A percentile compares a stretch with the other conserved stretches of the same genome.
Conservation (phyloP, 1,140 invertebrate genomes). For the Sarcophaga bullata region DNA sequence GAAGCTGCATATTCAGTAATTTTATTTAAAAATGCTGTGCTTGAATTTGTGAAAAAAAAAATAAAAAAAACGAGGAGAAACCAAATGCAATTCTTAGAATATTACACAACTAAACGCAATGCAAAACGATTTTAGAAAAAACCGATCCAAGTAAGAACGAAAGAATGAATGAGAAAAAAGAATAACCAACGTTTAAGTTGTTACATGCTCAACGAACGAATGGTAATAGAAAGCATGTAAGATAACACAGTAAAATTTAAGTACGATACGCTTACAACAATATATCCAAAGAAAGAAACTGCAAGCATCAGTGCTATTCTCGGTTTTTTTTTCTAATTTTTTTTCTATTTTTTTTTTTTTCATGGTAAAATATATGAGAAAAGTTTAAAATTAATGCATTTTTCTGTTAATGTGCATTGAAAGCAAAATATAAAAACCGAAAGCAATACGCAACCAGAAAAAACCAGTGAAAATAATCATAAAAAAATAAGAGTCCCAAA, state of each 20-base stretch:
- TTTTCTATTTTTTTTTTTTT: neutral
- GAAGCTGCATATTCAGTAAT: slow-evolving; percentile 3
- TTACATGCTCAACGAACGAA: slow-evolving; percentile 29
- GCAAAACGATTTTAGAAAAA: neutral
- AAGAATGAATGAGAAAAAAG: neutral
- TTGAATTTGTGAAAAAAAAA: neutral
- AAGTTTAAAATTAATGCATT: slow-evolving; percentile 37
- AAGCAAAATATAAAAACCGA: slow-evolving; percentile 29
- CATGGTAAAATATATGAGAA: slow-evolving; percentile 21
- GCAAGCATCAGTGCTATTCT: neutral
- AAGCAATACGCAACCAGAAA: slow-evolving; percentile 29
- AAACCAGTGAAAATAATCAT: slow-evolving; percentile 28
- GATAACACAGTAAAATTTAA: slow-evolving; percentile 34
- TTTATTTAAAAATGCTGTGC: neutral
- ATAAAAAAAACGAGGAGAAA: neutral
- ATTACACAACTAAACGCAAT: neutral
- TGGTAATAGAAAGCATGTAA: slow-evolving; percentile 14
- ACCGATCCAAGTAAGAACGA: too few relatives aligned
- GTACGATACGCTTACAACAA: neutral
- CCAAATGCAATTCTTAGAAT: too few relatives aligned
- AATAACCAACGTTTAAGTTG: neutral
- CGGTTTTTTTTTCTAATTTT: too few relatives aligned
- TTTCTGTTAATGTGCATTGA: slow-evolving; percentile 38
- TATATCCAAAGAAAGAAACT: neutral
- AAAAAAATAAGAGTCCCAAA: slow-evolving; percentile 29